These are phyloP conservation scores for Lobophora halterata DNA, from an alignment of 2,888 invertebrate genomes.

Conservation along the genomic window DNA sequence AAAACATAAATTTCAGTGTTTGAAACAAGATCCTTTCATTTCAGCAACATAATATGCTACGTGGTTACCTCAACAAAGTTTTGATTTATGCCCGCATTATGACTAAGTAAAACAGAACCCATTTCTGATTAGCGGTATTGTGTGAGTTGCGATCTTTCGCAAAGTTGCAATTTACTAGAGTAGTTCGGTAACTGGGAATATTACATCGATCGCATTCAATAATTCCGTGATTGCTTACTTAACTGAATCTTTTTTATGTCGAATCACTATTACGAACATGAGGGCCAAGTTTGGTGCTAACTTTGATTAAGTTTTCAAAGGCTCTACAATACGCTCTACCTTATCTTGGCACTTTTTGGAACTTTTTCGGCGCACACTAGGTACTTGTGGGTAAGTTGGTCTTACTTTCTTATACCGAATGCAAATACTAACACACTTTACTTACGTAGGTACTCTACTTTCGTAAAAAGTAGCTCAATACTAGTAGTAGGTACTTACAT, in stretches of 20 bases:
- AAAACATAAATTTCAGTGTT: no score
- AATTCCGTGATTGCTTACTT: slow-evolving; percentile 10
- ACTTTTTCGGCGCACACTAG: no score
- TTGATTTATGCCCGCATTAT: slow-evolving; percentile 24
- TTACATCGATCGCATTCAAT: slow-evolving; percentile 10
- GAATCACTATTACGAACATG: background rate
- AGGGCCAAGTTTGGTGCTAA: background rate
- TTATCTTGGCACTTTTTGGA: no score
- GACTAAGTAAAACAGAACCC: slow-evolving; percentile 23
- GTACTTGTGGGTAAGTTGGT: no score
- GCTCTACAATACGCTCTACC: no score
- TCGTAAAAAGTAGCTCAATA: no score
- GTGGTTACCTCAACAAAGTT: slow-evolving; percentile 13
- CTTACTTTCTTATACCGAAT: no score
- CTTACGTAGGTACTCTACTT: no score
- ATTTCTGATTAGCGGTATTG: slow-evolving; percentile 25
- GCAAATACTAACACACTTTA: no score
- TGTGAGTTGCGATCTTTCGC: slow-evolving; percentile 15
- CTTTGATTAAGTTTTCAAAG: no score
- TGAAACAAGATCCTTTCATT: no score
- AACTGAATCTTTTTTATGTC: slow-evolving; percentile 7
- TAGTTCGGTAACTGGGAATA: slow-evolving; percentile 13
- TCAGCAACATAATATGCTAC: slow-evolving; percentile 1
- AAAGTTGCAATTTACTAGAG: slow-evolving; percentile 19
- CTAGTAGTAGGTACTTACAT: no score